Evolutionary conservation across 2,888 invertebrate genomes (phyloP).

Genomic region (Corythucha ciliata): DNA sequence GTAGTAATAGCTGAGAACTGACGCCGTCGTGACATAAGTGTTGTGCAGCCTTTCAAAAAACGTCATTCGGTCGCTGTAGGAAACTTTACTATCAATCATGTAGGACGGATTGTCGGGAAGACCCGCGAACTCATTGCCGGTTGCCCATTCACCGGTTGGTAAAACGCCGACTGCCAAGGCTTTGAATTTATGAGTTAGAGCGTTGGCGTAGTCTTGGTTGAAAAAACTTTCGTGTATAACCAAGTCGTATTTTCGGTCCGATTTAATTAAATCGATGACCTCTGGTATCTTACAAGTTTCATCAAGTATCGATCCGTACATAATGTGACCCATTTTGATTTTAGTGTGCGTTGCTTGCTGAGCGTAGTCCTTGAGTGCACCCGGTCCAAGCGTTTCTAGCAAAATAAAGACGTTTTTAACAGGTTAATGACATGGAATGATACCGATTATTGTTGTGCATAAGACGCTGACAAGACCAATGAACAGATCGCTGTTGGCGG

Average conservation of each 20-base stretch:
- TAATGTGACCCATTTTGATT: conserved; percentile 10
- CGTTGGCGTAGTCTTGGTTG: conserved; percentile 23
- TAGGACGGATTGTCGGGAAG: conserved; percentile 24
- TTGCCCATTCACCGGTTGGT: conserved; percentile 19
- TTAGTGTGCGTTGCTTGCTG: too few species aligned
- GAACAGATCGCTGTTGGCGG: too few species aligned
- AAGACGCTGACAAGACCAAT: too few species aligned
- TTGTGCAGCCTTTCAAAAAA: conserved; percentile 20
- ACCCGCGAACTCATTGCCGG: conserved; percentile 24
- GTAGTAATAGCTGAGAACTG: conserved; percentile 5
- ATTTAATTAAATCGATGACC: conserved; percentile 18
- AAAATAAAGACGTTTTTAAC: too few species aligned
- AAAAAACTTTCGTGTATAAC: conserved; percentile 23
- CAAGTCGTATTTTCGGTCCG: conserved; percentile 24
- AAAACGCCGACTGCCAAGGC: conserved; percentile 21
- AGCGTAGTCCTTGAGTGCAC: too few species aligned
- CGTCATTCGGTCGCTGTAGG: conserved; percentile 18
- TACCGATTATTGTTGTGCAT: too few species aligned
- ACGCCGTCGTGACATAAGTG: background rate
- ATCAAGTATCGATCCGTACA: conserved; percentile 1
- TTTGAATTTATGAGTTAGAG: conserved; percentile 29
- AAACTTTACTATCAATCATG: conserved; percentile 22
- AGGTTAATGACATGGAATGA: too few species aligned
- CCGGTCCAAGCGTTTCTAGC: too few species aligned
- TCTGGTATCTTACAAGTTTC: background rate